Conservation (phyloP, 2,113 vertebrate genomes). For the Trogon surrucura region DNA sequence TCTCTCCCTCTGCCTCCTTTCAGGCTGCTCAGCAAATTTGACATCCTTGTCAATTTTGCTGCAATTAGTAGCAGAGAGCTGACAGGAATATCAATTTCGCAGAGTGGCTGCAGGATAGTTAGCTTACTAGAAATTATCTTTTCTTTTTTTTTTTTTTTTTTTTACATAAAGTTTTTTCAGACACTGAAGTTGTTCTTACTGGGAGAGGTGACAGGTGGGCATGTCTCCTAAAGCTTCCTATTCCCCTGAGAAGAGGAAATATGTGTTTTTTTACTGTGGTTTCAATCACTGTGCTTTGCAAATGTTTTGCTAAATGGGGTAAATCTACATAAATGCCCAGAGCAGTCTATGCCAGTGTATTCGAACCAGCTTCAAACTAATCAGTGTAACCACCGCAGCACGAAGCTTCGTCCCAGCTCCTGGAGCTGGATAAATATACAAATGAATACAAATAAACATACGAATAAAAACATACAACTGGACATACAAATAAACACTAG, state of each 20-base stretch:
- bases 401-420: not conserved
- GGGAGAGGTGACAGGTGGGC: not conserved
- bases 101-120: slow-evolving; percentile 15
- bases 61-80: not conserved
- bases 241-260: not conserved
- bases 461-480: not conserved
- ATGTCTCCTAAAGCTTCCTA: not conserved
- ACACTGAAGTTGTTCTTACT: not conserved
- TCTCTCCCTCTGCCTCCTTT: not conserved
- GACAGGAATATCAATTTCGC: slow-evolving; percentile 25
- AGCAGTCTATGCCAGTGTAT: not conserved
- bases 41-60: slow-evolving; percentile 18
- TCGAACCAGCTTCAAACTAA: not conserved
- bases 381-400: not conserved
- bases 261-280: not conserved
- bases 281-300: not conserved
- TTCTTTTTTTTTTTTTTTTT: not conserved
- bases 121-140: not conserved
- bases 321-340: not conserved
- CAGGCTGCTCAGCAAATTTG: not conserved
- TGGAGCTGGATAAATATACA: not conserved
- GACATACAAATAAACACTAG: too few species aligned
- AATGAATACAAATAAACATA: not conserved
- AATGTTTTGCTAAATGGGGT: not conserved
- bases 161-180: not conserved